Conservation (phyloP, 2,888 invertebrate species). For the Drosophila suboccidentalis region DNA sequence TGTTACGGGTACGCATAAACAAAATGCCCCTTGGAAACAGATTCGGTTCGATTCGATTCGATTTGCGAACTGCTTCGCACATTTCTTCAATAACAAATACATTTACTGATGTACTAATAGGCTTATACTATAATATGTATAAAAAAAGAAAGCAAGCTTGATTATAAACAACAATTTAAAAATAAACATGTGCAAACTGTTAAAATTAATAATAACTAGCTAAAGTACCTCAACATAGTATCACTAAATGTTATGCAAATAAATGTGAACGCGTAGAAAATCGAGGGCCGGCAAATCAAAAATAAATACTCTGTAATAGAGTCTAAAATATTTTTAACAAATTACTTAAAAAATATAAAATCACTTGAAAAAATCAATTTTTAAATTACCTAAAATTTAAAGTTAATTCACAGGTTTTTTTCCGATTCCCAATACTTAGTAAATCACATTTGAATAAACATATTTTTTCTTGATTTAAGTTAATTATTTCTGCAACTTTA, state of each 20-base stretch:
- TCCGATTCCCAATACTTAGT: neutral
- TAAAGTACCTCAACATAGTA: conserved; percentile 34
- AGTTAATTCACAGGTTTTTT: neutral
- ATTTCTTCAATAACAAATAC: conserved; percentile 27
- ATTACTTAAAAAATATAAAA: neutral
- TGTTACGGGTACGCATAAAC: conserved; percentile 49
- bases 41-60: neutral
- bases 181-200: conserved; percentile 72
- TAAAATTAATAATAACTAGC: conserved; percentile 61
- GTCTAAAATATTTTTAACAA: neutral
- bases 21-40: conserved; percentile 23
- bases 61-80: conserved; percentile 32
- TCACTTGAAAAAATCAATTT: neutral
- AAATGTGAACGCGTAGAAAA: conserved; percentile 16
- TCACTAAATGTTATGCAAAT: conserved; percentile 58
- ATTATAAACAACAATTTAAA: conserved; percentile 54
- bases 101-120: conserved; percentile 28
- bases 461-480: conserved; percentile 3
- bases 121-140: neutral
- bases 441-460: conserved; percentile 8
- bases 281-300: conserved; percentile 21
- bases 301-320: conserved; percentile 4
- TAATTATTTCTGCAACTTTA: conserved; percentile 3
- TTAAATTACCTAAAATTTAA: neutral
- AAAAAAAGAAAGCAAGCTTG: conserved; percentile 36